A percentile compares a stretch with the other conserved stretches of the same genome.
Conservation (phyloP, 2,113 vertebrate genomes). For the Urocynchramus pylzowi region DNA sequence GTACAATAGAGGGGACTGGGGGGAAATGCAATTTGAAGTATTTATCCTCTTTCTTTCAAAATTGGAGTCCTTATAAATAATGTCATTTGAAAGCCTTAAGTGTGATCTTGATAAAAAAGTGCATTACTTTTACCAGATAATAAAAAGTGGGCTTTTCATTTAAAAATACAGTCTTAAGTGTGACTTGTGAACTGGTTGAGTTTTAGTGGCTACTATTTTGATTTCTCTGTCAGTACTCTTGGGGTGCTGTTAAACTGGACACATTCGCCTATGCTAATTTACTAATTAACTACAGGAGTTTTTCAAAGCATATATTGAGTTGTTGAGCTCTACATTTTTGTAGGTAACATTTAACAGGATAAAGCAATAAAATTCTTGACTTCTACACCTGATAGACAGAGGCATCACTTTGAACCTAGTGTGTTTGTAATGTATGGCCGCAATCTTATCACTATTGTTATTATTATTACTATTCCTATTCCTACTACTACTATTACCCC, state of each 20-base stretch:
- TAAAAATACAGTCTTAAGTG: neutral
- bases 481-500: neutral
- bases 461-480: neutral
- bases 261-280: neutral
- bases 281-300: neutral
- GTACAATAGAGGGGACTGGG: neutral
- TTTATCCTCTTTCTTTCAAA: neutral
- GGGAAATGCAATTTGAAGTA: neutral
- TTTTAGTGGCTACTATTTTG: neutral
- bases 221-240: neutral
- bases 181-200: neutral
- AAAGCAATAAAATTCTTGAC: neutral
- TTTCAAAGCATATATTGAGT: neutral
- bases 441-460: neutral
- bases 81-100: neutral
- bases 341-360: neutral
- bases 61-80: neutral
- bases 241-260: neutral
- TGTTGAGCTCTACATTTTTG: neutral
- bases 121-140: neutral
- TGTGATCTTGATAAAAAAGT: neutral
- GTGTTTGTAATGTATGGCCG: neutral
- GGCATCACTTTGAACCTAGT: neutral
- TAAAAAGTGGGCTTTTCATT: neutral
- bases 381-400: neutral